These are phyloP conservation scores for Lagopus leucura DNA, from an alignment of 2,113 vertebrate species.

Conservation along the genomic window DNA sequence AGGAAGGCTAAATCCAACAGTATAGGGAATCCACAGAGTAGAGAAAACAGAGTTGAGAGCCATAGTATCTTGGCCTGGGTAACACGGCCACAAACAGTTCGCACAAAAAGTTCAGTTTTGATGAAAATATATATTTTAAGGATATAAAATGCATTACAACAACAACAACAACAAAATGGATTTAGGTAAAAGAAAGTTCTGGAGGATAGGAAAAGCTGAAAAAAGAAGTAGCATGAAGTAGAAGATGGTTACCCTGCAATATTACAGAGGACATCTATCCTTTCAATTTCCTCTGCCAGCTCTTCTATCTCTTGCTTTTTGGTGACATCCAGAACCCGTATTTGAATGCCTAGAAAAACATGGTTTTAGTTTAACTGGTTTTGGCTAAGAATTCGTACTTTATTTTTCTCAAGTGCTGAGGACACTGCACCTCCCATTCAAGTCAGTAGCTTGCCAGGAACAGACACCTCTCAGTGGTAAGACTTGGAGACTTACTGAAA, in stretches of 20 bases:
- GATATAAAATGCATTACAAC: neutral
- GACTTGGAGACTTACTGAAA: neutral
- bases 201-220: neutral
- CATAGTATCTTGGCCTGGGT: neutral
- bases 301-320: conserved; percentile 91
- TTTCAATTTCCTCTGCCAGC: conserved; percentile 87
- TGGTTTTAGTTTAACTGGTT: neutral
- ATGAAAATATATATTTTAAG: neutral
- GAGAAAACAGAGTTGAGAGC: neutral
- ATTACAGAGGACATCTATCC: conserved; percentile 92
- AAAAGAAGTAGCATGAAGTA: neutral
- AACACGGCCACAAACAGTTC: neutral
- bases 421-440: neutral
- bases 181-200: neutral
- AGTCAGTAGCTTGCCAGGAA: neutral
- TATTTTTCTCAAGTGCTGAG: neutral
- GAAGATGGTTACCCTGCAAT: conserved; percentile 85
- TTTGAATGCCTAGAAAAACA: conserved; percentile 84
- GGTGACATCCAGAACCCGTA: conserved; percentile 90
- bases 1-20: neutral
- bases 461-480: neutral
- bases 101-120: neutral
- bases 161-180: neutral
- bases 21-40: fast-evolving
- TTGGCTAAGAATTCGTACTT: neutral